Base-by-base conservation (phyloP, 1,140 invertebrate genomes). In the Diploscapter pachys region DNA sequence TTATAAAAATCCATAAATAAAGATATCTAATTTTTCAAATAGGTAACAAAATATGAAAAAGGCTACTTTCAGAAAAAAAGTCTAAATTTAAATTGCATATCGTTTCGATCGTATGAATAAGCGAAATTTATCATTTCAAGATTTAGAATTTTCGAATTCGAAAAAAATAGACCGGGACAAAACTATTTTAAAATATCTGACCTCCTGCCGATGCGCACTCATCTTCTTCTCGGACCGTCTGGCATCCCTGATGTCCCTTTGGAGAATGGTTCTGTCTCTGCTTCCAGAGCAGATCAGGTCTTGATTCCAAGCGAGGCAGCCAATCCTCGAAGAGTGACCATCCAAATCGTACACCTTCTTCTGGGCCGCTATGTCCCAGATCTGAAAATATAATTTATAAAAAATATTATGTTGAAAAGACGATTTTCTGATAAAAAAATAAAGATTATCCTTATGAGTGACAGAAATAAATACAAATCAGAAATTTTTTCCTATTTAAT, bases 261-360 rank as follows among this genome's bases (percentile, higher is more conserved):
- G 94, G 56, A 96, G 89, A 77, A 99, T 99, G 81, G 93, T 89
- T 76, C 96, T 88, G 50, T 70, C 68, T 5, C 68, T n/a, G 5
- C 56, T 61, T 0, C 97, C 97, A 0, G 95, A 97, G 63, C 94
- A 96, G 5, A 99, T 87, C 57, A 97, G 91, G 86, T 99, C 96
- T 9, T 94, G 93, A 87, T 98, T 98, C 96, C 96, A 99, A 1
- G 96, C 95, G 54, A 99, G 86, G 0, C 96, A 95, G 4, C 88
- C 88, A 62, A 90, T 88, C 80, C 89, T 89, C 0, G 95, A 95
- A 66, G 92, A 92, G 86, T 98, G 96, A 0, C 95, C 95, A 81
- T 92, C 91, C 3, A 99, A 86, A 84, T 94, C 93, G 79, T 92
- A 92, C 5, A 95, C 90, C 88, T 91, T 91, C 86, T 98, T 98